phyloP scores from a whole-genome alignment of 2,888 invertebrate genomes.

The Automeris io region DNA sequence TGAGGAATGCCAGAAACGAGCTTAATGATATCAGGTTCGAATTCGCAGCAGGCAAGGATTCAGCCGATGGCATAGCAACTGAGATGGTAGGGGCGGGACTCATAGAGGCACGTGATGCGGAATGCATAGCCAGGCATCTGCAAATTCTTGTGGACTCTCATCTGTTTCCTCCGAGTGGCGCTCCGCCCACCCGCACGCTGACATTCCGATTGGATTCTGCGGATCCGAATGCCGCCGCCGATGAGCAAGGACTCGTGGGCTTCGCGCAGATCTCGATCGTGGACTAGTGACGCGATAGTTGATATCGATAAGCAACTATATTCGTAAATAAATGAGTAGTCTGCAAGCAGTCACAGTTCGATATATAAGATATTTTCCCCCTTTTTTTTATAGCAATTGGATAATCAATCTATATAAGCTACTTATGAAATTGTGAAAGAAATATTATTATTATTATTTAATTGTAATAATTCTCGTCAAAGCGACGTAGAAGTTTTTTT shows the following conservation, averaged over 20 bases:
- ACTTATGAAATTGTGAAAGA: no score
- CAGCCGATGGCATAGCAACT: conserved; percentile 96
- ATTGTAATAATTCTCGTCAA: no score
- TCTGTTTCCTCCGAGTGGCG: conserved; percentile 63
- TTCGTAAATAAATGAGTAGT: no score
- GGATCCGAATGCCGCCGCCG: conserved; percentile 83
- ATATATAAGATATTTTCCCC: no score
- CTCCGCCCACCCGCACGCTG: conserved; percentile 79
- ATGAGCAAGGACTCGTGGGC: conserved; percentile 96
- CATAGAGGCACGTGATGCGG: conserved; percentile 93
- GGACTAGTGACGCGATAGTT: conserved; percentile 74
- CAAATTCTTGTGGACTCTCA: conserved; percentile 88
- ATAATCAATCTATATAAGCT: no score
- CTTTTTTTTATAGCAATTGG: no score
- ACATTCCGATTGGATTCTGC: conserved; percentile 89
- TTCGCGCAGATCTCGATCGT: conserved; percentile 98
- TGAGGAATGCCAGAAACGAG: conserved; percentile 94
- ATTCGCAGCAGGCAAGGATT: conserved; percentile 94
- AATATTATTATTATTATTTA: no score
- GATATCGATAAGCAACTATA: conserved; percentile 10
- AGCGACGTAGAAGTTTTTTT: no score
- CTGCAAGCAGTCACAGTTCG: no score
- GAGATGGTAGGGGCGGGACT: conserved; percentile 98
- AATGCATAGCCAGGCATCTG: conserved; percentile 94
- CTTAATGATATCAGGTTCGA: conserved; percentile 99